Evolutionary conservation across 1,140 invertebrate genomes (phyloP).

Genomic region (Drosophila nigromelanica): DNA sequence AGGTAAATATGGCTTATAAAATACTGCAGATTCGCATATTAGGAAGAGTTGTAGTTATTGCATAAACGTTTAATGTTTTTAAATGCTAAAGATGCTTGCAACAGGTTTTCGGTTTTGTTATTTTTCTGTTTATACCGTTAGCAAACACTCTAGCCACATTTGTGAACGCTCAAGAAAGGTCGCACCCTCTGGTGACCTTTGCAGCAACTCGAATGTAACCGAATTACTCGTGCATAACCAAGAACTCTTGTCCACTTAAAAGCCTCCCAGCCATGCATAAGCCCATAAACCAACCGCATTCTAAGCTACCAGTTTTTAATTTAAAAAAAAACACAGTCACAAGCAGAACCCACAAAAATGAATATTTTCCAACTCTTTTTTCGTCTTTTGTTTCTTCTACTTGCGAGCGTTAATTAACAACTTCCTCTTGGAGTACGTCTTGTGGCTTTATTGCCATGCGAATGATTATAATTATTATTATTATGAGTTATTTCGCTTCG

Average conservation of each 20-base stretch:
- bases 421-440: constrained; percentile 57
- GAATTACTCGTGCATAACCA: constrained; percentile 62
- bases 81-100: background rate
- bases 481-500: constrained; percentile 56
- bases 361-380: constrained; percentile 60
- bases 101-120: constrained; percentile 11
- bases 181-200: constrained; percentile 47
- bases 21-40: background rate
- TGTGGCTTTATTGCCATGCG: constrained; percentile 56
- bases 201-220: constrained; percentile 59
- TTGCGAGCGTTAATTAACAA: constrained; percentile 72
- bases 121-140: background rate
- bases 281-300: constrained; percentile 24
- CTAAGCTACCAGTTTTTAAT: constrained; percentile 62
- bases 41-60: background rate
- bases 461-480: constrained; percentile 66
- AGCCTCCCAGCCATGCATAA: constrained; percentile 19
- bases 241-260: constrained; percentile 45
- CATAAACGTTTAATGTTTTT: background rate
- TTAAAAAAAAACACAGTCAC: constrained; percentile 48
- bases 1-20: constrained; percentile 46
- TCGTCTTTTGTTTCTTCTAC: constrained; percentile 14
- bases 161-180: constrained; percentile 14
- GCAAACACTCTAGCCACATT: background rate
- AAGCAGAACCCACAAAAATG: constrained; percentile 42